Percentiles rank a stretch among this genome's conserved stretches.
Evolutionary conservation across 2,113 vertebrate genomes (phyloP).

Genomic region (Hyla sarda): DNA sequence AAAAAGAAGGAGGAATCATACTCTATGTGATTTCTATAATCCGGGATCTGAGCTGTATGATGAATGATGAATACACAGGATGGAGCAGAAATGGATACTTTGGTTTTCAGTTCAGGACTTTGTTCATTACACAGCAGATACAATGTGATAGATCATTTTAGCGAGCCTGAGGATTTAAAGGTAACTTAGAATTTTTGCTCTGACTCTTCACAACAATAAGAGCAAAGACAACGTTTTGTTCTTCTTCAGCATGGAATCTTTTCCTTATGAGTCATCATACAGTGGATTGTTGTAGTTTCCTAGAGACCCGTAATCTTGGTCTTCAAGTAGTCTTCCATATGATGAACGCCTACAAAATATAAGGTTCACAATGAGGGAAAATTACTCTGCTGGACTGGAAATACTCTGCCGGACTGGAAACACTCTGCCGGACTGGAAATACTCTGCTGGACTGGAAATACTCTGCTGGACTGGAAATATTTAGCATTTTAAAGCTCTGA

Average conservation of each 20-base stretch:
- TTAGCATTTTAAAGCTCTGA: no score
- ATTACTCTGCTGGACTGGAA: neutral
- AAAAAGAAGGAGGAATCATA: neutral
- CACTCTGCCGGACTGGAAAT: neutral
- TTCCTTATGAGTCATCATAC: slow-evolving; percentile 80
- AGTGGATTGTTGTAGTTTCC: slow-evolving; percentile 91
- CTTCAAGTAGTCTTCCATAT: slow-evolving; percentile 82
- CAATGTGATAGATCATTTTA: slow-evolving; percentile 23
- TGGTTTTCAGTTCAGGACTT: slow-evolving; percentile 36
- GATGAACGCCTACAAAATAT: slow-evolving; percentile 76
- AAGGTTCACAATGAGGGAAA: neutral
- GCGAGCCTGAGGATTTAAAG: slow-evolving; percentile 31
- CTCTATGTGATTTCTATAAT: neutral
- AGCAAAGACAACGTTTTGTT: slow-evolving; percentile 11
- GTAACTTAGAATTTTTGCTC: slow-evolving; percentile 12
- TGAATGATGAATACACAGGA: slow-evolving; percentile 1
- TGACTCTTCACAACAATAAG: slow-evolving; percentile 37
- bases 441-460: no score
- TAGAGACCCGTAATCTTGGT: slow-evolving; percentile 74
- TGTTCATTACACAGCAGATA: slow-evolving; percentile 29
- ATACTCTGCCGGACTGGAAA: no score
- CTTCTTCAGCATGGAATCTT: neutral
- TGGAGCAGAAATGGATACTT: neutral
- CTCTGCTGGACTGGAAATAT: neutral
- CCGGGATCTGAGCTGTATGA: neutral